A percentile compares a stretch with the other conserved stretches of the same genome.
Conservation (phyloP, 2,113 vertebrate species). For the Leucoraja erinaceus region DNA sequence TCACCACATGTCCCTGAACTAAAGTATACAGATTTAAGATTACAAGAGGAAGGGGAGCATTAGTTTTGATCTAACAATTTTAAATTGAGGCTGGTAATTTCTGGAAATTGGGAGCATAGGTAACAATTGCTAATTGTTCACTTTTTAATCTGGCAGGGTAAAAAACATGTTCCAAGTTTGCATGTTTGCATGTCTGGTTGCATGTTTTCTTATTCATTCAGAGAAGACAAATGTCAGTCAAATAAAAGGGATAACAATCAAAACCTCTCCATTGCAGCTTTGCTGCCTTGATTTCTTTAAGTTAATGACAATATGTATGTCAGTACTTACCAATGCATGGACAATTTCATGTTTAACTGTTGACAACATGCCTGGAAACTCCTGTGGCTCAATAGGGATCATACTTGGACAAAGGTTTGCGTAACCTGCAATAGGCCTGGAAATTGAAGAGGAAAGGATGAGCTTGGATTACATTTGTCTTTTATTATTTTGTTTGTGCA, state of each 20-base stretch:
- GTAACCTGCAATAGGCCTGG: conserved; percentile 87
- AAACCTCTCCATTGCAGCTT: not conserved
- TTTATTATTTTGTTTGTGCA: not conserved
- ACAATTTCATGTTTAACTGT: conserved; percentile 97
- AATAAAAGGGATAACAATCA: not conserved
- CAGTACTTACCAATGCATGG: conserved; percentile 77
- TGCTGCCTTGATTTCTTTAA: not conserved
- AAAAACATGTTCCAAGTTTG: too few species aligned
- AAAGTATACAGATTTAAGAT: not conserved
- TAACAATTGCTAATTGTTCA: not conserved
- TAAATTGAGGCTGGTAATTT: not conserved
- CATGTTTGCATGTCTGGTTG: not conserved
- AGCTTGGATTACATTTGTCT: not conserved
- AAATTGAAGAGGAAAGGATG: conserved; percentile 34
- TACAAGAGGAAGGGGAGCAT: not conserved
- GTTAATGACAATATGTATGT: not conserved
- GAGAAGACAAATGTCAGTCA: not conserved
- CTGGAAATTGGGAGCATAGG: not conserved
- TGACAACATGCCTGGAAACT: conserved; percentile 89
- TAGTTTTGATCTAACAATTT: not conserved
- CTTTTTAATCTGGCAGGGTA: not conserved
- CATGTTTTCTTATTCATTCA: not conserved
- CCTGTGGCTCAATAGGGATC: conserved; percentile 88
- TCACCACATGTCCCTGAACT: not conserved
- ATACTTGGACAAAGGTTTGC: conserved; percentile 93